phyloP scores from a whole-genome alignment of 2,888 invertebrate genomes.

The Torymus aiolomorphi region DNA sequence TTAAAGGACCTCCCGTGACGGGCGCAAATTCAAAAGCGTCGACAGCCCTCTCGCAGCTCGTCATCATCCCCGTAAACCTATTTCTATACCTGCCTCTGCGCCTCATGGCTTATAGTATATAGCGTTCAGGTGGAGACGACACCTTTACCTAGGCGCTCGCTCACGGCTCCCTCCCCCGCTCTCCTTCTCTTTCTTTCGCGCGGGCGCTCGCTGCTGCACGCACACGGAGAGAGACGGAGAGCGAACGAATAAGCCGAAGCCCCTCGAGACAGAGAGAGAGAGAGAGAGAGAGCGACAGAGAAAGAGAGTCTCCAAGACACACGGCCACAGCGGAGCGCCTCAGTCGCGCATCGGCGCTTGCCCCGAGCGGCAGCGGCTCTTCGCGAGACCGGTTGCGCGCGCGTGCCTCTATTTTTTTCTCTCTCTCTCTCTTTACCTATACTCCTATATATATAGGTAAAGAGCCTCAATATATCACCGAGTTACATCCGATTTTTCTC shows the following conservation, averaged over 20 bases:
- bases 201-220: slow-evolving; percentile 7
- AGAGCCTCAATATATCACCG: too few relatives aligned
- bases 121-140: slow-evolving; percentile 21
- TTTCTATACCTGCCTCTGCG: too few relatives aligned
- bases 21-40: too few relatives aligned
- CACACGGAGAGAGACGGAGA: slow-evolving; percentile 12
- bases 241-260: slow-evolving; percentile 40
- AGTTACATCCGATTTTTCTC: too few relatives aligned
- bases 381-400: slow-evolving; percentile 47
- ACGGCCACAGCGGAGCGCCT: slow-evolving; percentile 11
- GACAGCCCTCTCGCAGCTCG: too few relatives aligned
- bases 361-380: slow-evolving; percentile 64
- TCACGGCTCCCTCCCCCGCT: not conserved
- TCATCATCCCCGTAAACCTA: too few relatives aligned
- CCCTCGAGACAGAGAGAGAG: not conserved
- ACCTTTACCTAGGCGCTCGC: slow-evolving; percentile 37
- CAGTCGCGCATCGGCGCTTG: slow-evolving; percentile 68
- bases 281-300: slow-evolving; percentile 17
- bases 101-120: too few relatives aligned
- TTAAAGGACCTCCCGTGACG: too few relatives aligned
- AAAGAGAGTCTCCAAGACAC: slow-evolving; percentile 41
- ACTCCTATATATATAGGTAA: too few relatives aligned
- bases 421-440: too few relatives aligned
- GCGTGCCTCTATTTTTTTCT: too few relatives aligned
- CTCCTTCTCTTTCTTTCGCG: slow-evolving; percentile 11